Evolutionary conservation across 2,113 vertebrate genomes (phyloP).

Genomic region (Copsychus sechellarum): DNA sequence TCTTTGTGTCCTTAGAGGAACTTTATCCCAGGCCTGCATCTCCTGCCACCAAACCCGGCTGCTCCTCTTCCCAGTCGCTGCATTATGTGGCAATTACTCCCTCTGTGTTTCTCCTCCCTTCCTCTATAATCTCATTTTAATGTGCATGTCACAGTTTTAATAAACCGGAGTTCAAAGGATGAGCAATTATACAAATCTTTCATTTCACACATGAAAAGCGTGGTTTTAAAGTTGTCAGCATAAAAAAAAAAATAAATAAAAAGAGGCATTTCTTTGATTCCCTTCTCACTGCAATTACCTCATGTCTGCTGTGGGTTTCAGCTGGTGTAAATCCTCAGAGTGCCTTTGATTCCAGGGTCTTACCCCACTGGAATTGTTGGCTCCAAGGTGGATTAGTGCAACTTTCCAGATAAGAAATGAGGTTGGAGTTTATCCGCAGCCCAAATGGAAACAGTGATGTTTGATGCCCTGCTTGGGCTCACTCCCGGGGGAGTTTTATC

Average conservation of each 20-base stretch:
- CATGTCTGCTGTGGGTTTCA: neutral
- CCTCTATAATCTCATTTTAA: slow-evolving; percentile 45
- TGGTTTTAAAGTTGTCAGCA: slow-evolving; percentile 42
- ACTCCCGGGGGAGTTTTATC: neutral
- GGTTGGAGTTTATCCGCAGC: neutral
- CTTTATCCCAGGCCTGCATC: neutral
- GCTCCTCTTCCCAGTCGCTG: neutral
- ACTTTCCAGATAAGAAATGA: slow-evolving; percentile 11
- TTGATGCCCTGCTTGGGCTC: neutral
- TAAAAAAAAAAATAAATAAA: neutral
- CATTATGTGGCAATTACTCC: slow-evolving; percentile 22
- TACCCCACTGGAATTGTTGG: neutral
- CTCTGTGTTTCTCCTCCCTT: slow-evolving; percentile 25
- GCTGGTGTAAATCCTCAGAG: neutral
- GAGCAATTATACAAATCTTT: slow-evolving; percentile 63
- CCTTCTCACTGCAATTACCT: slow-evolving; percentile 31
- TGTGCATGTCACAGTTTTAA: slow-evolving; percentile 39
- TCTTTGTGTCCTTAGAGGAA: neutral
- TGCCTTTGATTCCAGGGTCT: neutral
- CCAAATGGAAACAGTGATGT: neutral
- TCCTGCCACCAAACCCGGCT: neutral
- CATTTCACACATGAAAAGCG: slow-evolving; percentile 57
- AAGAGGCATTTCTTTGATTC: slow-evolving; percentile 5
- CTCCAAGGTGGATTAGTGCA: slow-evolving; percentile 16
- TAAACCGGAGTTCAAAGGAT: slow-evolving; percentile 59